phyloP scores from a whole-genome alignment of 1,140 invertebrate genomes.

The Sipha flava region DNA sequence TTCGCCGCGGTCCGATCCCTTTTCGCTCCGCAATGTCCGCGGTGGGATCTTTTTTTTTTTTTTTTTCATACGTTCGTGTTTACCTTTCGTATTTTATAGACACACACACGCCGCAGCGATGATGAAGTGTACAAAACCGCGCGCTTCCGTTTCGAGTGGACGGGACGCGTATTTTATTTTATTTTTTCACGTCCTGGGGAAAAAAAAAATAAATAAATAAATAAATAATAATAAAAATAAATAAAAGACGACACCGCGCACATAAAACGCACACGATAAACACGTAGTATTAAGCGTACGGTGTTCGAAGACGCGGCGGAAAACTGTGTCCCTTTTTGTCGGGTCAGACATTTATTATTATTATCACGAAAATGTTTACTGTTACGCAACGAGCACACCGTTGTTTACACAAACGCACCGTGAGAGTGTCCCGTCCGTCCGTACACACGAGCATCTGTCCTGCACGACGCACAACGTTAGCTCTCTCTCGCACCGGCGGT shows the following conservation, averaged over 20 bases:
- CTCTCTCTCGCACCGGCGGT: too few species aligned
- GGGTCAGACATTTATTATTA: neutral
- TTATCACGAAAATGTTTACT: neutral
- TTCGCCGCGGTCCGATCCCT: neutral
- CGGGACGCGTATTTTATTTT: neutral
- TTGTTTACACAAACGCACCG: conserved; percentile 5
- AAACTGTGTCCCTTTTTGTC: neutral
- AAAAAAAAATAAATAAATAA: too few species aligned
- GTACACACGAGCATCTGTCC: neutral
- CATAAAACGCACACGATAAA: neutral
- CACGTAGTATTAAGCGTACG: neutral
- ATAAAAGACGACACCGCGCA: neutral
- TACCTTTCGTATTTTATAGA: neutral
- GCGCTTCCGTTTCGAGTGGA: conserved; percentile 17
- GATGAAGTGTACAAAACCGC: neutral
- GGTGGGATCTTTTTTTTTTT: neutral
- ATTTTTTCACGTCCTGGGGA: neutral
- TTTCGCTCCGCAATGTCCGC: neutral
- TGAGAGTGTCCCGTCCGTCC: neutral
- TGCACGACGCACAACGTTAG: neutral
- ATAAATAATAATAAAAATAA: neutral
- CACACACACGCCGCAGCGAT: too few species aligned
- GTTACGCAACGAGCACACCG: neutral
- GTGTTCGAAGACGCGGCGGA: neutral
- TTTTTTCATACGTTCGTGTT: neutral